Evolutionary conservation across 37 sponge, comb jelly and placozoan genomes (phyloP).

Genomic region (Haliclona indistincta): DNA sequence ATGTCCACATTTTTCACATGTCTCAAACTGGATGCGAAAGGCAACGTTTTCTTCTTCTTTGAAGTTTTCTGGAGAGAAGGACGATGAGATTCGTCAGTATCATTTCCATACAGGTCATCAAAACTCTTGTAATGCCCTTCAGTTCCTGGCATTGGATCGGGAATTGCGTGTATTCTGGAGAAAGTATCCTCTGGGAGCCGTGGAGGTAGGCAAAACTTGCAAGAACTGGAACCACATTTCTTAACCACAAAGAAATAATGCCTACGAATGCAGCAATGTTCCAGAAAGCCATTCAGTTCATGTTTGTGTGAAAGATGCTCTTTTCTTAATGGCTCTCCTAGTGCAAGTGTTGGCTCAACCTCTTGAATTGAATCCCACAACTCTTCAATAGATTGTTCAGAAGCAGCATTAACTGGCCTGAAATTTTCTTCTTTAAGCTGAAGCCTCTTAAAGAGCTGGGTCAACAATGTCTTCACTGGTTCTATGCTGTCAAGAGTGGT

Average conservation of each 20-base stretch:
- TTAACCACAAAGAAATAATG: conserved; percentile 51
- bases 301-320: background rate
- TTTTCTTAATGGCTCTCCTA: no score
- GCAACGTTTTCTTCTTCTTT: conserved; percentile 5
- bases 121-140: conserved; percentile 33
- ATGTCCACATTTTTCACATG: conserved; percentile 39
- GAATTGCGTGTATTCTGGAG: background rate
- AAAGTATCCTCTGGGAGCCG: conserved; percentile 19
- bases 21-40: conserved; percentile 37
- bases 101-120: conserved; percentile 5
- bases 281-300: conserved; percentile 4
- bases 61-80: background rate
- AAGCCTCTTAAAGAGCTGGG: background rate
- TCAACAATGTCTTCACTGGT: background rate
- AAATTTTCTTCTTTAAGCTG: background rate
- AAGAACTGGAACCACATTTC: conserved; percentile 32
- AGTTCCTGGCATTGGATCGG: conserved; percentile 21
- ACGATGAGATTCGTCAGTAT: conserved; percentile 20
- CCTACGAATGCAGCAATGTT: conserved; percentile 33
- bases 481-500: background rate
- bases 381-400: background rate
- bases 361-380: background rate
- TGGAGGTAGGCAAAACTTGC: conserved; percentile 31
- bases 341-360: background rate
- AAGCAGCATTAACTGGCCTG: background rate